A percentile compares a stretch with the other conserved stretches of the same genome.
These are phyloP conservation scores for Marmota monax DNA, from an alignment of 2,113 vertebrate species.

Conservation along the genomic window DNA sequence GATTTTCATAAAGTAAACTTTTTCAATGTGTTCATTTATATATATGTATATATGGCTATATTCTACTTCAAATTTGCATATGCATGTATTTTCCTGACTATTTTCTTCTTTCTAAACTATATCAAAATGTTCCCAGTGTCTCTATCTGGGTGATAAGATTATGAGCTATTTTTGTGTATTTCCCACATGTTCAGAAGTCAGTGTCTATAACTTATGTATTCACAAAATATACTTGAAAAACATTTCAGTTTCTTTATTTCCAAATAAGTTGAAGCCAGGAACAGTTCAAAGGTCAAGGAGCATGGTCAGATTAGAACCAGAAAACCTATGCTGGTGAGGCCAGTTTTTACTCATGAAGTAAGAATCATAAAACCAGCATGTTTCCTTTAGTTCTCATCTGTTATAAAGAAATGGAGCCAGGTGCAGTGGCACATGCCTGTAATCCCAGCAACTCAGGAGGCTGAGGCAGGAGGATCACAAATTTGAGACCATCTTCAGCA, in stretches of 20 bases:
- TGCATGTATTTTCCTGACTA: neutral
- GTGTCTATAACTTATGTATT: neutral
- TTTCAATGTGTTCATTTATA: neutral
- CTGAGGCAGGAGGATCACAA: no score
- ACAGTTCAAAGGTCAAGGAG: neutral
- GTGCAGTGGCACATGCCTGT: no score
- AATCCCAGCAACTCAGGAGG: no score
- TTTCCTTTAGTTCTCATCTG: neutral
- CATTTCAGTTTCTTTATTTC: neutral
- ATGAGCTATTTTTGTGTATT: neutral
- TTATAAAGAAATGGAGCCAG: neutral
- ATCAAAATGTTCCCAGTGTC: slow-evolving; percentile 11
- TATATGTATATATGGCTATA: neutral
- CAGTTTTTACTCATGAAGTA: neutral
- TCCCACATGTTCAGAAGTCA: slow-evolving; percentile 13
- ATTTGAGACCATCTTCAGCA: no score
- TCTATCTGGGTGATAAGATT: slow-evolving; percentile 27
- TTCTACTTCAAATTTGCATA: neutral
- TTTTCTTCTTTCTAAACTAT: slow-evolving; percentile 12
- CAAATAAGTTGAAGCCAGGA: neutral
- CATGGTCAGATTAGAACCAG: neutral
- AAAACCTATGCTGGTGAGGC: neutral
- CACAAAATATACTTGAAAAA: neutral
- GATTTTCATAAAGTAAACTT: slow-evolving; percentile 34
- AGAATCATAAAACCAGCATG: neutral